Conservation (phyloP, 2,888 invertebrate genomes). For the Melieria crassipennis region DNA sequence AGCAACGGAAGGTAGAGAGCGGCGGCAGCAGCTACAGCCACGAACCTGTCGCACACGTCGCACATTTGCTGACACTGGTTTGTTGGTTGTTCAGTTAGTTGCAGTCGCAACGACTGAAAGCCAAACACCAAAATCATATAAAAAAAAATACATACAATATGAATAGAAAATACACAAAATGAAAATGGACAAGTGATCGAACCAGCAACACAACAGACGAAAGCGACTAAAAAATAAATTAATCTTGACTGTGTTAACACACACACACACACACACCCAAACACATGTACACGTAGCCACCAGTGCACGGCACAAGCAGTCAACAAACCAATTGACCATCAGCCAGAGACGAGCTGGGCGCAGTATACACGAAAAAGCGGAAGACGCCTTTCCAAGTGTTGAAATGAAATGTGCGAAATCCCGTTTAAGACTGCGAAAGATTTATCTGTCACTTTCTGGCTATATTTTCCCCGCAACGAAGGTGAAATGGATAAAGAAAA, state of each 20-base stretch:
- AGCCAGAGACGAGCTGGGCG: neutral
- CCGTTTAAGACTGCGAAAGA: too few relatives aligned
- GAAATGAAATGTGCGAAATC: too few relatives aligned
- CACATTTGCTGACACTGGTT: conserved; percentile 1
- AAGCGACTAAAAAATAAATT: too few relatives aligned
- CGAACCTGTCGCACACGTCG: conserved; percentile 1
- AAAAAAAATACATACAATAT: conserved; percentile 16
- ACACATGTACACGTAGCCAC: neutral
- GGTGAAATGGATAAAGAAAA: too few relatives aligned
- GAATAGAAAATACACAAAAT: conserved; percentile 13
- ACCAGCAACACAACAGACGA: neutral
- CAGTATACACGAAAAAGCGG: neutral
- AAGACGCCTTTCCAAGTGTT: neutral
- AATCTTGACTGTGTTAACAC: too few relatives aligned
- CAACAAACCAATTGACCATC: neutral
- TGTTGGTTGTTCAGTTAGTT: too few relatives aligned
- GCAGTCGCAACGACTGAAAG: too few relatives aligned
- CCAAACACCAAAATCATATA: neutral
- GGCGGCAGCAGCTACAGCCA: too few relatives aligned
- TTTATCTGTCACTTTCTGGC: too few relatives aligned
- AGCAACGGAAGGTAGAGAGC: neutral
- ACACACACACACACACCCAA: too few relatives aligned
- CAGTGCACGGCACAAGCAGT: neutral
- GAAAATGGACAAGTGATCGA: conserved; percentile 22
- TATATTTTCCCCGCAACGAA: too few relatives aligned